Evolutionary conservation across 1,140 invertebrate genomes (phyloP), one percentile per base, ranked within the genome.

Genomic region (Argopecten irradians): DNA sequence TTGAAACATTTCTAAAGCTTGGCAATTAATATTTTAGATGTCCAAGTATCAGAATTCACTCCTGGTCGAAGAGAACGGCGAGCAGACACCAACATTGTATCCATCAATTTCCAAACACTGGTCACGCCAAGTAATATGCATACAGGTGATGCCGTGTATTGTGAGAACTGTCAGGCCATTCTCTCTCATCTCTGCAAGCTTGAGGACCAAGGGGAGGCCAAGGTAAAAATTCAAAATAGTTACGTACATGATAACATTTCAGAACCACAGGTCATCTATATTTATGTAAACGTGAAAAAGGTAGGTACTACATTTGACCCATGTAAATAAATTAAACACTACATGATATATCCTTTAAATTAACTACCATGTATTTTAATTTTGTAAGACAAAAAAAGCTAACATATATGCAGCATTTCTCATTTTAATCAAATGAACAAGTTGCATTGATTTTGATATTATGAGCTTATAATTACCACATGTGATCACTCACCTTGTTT

Each of bases 41-140:
- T 16, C 22, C 19, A 71, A 28, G 9, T 2, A 71, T 71, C 16
- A 3, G 22, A 71, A n/a, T 28, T 19, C 5, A 16, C 16, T 7
- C 55, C 55, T 71, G 33, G 33, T 13, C 87, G 88, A 28, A 87
- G 88, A 34, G 92, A 93, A 83, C 89, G 93, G 13, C 86, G 93
- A 85, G 94, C 94, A 33, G 94, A 95, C 89, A 95, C 94, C 0
- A 95, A 95, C 91, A 91, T 95, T 34, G 92, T 95, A 11, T 93
- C 92, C 7, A 91, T 95, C 34, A 93, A 92, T 82, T 94, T 95
- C 86, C 87, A 93, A 83, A 92, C 92, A 28, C 89, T 95, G 86
- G 92, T 93, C 2, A 87, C 93, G 14, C 93, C 94, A 0, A 92
- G 93, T 41, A 93, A 94, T 83, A 95, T 95, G 93, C 94, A 95